Evolutionary conservation across 2,797 vertebrate genomes (phyloP), one percentile per base, ranked within the genome.

Genomic region (Leptoclinus maculatus): DNA sequence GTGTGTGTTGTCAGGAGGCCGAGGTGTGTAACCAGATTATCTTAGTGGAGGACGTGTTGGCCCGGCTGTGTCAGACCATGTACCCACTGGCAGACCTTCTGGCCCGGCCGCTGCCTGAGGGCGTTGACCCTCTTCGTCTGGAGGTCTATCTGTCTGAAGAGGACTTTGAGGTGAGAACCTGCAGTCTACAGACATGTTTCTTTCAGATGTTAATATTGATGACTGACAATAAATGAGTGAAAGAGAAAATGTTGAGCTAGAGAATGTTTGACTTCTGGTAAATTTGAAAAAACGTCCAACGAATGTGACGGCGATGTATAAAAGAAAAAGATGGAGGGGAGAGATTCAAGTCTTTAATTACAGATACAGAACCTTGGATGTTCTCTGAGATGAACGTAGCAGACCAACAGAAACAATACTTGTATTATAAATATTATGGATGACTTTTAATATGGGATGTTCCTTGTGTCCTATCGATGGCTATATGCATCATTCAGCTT

Each of bases 11-110:
- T 63, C 74, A 99, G 98, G 97, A 98, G 75, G 96, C 97, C 0
- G 97, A 98, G 0, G 96, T 96, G 87, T 97, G 96, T 63, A 96
- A 96, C 81, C 97, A 98, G 93, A 99, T 99, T 66, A 98, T 97
- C 84, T 95, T 98, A 13, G 98, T 99, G 71, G 97, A 98, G 91
- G 97, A 98, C 0, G 97, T 98, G 71, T 83, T 99, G 82, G 96
- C 97, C 87, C 96, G 95, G 77, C 94, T 99, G 12, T 97, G 96
- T 85, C 95, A 98, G 92, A 96, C 95, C 7, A 92, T 92, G 5
- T 97, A 97, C 70, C 97, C 97, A 0, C 91, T 98, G 80, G 93
- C 89, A 0, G 96, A 97, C 5, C 95, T 99, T 60, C 92, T 97
- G 58, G 96, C 95, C 47, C 95, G 98, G 60, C 98, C 98, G 0